A percentile compares a stretch with the other conserved stretches of the same genome.
Evolutionary conservation across 2,797 vertebrate species (phyloP).

Genomic region (Semaprochilodus insignis): DNA sequence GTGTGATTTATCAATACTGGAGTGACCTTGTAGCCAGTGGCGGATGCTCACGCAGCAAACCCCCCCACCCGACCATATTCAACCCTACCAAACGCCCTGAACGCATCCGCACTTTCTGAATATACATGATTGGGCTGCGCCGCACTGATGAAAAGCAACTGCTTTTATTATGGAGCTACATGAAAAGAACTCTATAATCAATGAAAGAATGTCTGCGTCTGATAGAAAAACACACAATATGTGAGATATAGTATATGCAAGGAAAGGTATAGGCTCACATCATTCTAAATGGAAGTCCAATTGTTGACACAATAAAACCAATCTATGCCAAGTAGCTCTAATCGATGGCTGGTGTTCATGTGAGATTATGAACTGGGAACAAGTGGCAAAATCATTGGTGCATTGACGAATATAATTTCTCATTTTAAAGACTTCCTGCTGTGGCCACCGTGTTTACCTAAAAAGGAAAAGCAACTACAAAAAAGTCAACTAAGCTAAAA

Average conservation of each 20-base stretch:
- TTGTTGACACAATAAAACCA: background rate
- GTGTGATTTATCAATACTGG: conserved; percentile 99
- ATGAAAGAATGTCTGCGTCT: background rate
- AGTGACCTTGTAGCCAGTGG: conserved; percentile 94
- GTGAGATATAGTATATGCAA: background rate
- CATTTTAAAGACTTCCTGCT: conserved; percentile 7
- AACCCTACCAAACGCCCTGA: conserved; percentile 48
- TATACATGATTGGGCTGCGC: conserved; percentile 43
- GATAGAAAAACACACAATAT: conserved; percentile 1
- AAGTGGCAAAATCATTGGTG: background rate
- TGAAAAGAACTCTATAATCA: conserved; percentile 24
- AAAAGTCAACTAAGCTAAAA: conserved; percentile 17
- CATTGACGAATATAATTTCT: background rate
- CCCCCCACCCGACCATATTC: conserved; percentile 50
- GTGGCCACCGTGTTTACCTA: background rate
- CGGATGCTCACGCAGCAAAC: conserved; percentile 77
- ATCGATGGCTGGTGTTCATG: background rate
- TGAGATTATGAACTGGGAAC: conserved; percentile 6
- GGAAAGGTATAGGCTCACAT: background rate
- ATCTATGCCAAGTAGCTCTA: background rate
- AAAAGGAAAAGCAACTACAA: background rate
- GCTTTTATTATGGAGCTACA: conserved; percentile 35
- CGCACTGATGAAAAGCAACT: conserved; percentile 18
- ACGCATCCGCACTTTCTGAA: conserved; percentile 45
- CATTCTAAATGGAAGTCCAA: background rate